Base-by-base conservation (phyloP, 2,797 vertebrate species). In the Merluccius polli region DNA sequence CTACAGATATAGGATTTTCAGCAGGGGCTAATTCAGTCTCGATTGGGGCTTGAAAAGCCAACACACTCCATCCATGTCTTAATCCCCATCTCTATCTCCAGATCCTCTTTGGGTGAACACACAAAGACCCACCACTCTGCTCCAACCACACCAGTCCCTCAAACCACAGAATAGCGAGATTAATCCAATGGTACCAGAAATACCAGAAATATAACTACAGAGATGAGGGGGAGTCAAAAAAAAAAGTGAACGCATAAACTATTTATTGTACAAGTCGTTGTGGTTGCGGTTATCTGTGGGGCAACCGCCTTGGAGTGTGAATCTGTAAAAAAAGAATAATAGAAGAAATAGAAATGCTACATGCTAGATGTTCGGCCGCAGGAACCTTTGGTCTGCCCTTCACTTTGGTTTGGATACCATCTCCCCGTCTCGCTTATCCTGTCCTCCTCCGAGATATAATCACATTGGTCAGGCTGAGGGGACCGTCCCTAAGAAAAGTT, bases 31-130 rank as follows among this genome's bases (percentile, higher is more conserved):
- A 65, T 70, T 70, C 68, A 31, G 68, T 70, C 29, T 70, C 13
- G 68, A 70, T 31, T 65, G 59, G 59, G 59, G 59, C 59, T 27
- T 65, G 59, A 65, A 65, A 59, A 29, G n/a, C 59, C 59, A 65
- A 27, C 59, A 65, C 59, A 63, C n/a, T 12, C 59, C 24, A 6
- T 27, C n/a, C 10, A 8, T 12, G 59, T 8, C 59, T 27, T 65
- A 65, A 65, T 65, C 59, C 59, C 27, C 24, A 4, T 11, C 59
- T 65, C 11, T n/a, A 65, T 65, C 59, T 65, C 59, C 24, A 65
- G 59, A 65, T 65, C 16, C n/a, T 65, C 24, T 65, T 12, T 65
- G 59, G 59, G n/a, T 24, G 24, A 65, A 65, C 24, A 27, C 59
- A 65, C 59, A 65, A 65, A 65, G 24, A 12, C n/a, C 59, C 27